Evolutionary conservation across 2,797 vertebrate species (phyloP), one percentile per base, ranked within the genome.

Genomic region (Carapus acus): DNA sequence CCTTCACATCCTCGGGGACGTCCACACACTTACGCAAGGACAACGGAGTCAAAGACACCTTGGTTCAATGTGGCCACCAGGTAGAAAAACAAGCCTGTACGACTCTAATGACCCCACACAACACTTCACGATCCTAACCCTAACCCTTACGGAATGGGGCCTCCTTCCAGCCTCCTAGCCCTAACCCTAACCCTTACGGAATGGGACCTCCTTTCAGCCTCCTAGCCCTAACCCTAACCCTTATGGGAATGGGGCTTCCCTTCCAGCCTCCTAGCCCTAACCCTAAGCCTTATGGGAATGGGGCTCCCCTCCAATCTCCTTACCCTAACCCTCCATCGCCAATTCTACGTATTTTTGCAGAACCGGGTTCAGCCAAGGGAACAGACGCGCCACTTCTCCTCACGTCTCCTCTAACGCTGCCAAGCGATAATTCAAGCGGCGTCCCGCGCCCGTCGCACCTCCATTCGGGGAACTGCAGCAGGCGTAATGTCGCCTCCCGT

Each of bases 1-100:
- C 46, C 53, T 69, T n/a, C n/a, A n/a, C n/a, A n/a, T n/a, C 68
- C 70, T 76, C 29, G 0, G 61, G 24, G 61, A 62, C 58, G n/a
- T 65, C 43, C 52, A 69, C 61, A 62, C 65, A 63, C 74, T 18
- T n/a, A n/a, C 16, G 27, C 62, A 54, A 24, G 47, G 59, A 70
- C 72, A 69, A 71, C 62, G 69, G 67, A 40, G 75, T 57, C 67
- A 49, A 54, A 54, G 73, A 73, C 31, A 21, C 68, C 44, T n/a
- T 39, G 65, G 53, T 70, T 65, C 46, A 69, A 69, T 54, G 79
- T 75, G 76, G 77, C 78, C 31, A 48, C 36, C 22, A 29, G 71
- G 38, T 8, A 50, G 11, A 39, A 66, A 59, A 13, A 8, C 67
- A 68, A 54, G 63, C 63, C 58, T 54, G 42, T 49, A 69, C 64